Evolutionary conservation across 2,888 invertebrate genomes (phyloP).

Genomic region (Pterostichus niger): DNA sequence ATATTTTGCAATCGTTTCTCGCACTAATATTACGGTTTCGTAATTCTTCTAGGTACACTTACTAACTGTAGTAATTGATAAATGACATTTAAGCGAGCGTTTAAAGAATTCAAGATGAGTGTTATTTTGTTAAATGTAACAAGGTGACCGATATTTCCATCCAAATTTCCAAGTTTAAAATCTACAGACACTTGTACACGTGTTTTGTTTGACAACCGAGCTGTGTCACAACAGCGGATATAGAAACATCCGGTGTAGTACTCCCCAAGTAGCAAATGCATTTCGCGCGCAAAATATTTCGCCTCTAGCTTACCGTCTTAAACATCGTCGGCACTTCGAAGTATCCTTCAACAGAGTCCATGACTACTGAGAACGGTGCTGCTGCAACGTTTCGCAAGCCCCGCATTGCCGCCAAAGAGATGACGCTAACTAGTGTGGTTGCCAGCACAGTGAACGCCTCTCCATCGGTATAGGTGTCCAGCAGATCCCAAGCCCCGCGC

Average conservation of each 20-base stretch:
- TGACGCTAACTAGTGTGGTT: constrained; percentile 83
- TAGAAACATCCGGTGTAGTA: constrained; percentile 39
- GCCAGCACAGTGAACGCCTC: constrained; percentile 80
- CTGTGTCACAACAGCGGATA: constrained; percentile 30
- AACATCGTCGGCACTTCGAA: constrained; percentile 93
- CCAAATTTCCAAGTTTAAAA: background rate
- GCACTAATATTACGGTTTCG: constrained; percentile 13
- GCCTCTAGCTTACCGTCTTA: constrained; percentile 83
- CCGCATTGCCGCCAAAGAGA: constrained; percentile 84
- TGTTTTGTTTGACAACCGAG: constrained; percentile 43
- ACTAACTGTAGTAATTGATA: constrained; percentile 37
- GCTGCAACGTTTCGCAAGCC: constrained; percentile 89
- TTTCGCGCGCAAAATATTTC: constrained; percentile 22
- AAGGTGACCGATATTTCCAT: background rate
- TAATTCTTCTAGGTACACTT: constrained; percentile 16
- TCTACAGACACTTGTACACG: constrained; percentile 13
- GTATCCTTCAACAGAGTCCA: constrained; percentile 88
- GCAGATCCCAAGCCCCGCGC: constrained; percentile 90
- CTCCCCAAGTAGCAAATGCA: constrained; percentile 14
- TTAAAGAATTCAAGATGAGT: constrained; percentile 14
- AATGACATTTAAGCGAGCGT: constrained; percentile 32
- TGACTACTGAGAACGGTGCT: constrained; percentile 88
- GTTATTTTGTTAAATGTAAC: constrained; percentile 19
- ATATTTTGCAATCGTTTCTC: constrained; percentile 39
- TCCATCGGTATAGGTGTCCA: constrained; percentile 86